Percentiles rank a stretch among this genome's conserved stretches.
phyloP scores from a whole-genome alignment of 1,140 invertebrate genomes.

The Zaprionus vittiger region DNA sequence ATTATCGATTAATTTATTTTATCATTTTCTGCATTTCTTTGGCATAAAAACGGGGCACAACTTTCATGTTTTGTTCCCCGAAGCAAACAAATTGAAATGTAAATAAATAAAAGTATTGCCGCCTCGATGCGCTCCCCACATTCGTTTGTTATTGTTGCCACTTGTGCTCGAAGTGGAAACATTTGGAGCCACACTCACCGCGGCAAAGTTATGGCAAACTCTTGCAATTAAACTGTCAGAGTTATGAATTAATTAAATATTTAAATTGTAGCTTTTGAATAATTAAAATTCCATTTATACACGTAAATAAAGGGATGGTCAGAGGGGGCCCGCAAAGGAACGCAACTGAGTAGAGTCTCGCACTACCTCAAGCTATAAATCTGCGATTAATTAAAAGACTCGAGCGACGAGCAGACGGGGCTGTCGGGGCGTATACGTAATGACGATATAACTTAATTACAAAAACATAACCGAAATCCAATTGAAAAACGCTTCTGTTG shows the following conservation, averaged over 20 bases:
- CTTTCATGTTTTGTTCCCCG: constrained; percentile 3
- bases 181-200: constrained; percentile 15
- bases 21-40: constrained; percentile 14
- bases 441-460: constrained; percentile 78
- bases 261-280: constrained; percentile 81
- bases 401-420: constrained; percentile 5
- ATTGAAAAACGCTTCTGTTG: constrained; percentile 61
- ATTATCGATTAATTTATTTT: constrained; percentile 2
- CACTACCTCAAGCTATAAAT: constrained; percentile 71
- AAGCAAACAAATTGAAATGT: constrained; percentile 39
- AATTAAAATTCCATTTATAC: constrained; percentile 81
- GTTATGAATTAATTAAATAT: constrained; percentile 83
- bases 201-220: constrained; percentile 70
- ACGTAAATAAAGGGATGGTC: constrained; percentile 30
- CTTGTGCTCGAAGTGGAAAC: not conserved
- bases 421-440: constrained; percentile 62
- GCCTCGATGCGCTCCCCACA: not conserved
- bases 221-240: constrained; percentile 81
- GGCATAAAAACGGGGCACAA: not conserved
- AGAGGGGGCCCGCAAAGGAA: not conserved
- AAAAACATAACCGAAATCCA: constrained; percentile 76
- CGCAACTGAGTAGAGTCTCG: constrained; percentile 15
- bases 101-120: constrained; percentile 53
- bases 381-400: constrained; percentile 76
- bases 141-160: not conserved